Base-by-base conservation (phyloP, 1,140 invertebrate genomes). In the Leptinotarsa texana region DNA sequence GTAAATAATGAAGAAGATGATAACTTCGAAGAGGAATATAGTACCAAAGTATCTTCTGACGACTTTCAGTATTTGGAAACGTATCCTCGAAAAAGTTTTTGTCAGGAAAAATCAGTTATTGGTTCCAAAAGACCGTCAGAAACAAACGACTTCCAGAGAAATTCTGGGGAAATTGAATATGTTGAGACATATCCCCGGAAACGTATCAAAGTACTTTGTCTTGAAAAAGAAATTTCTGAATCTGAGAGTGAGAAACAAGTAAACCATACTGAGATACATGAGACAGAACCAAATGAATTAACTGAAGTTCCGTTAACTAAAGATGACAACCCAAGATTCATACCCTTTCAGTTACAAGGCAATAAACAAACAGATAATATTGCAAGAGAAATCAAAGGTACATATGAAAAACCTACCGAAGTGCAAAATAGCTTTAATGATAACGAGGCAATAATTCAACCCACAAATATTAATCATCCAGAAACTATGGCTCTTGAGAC, bases 1-100 rank as follows among this genome's bases (percentile, higher is more conserved):
- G 17, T 77, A 22, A 67, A 47, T 70, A 21, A 70, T 71, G 47
- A 33, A 2, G 69, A 63, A 22, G n/a, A 76, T n/a, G 72, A 76
- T 65, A 22, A 72, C 42, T 65, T 61, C n/a, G 61, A 72, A 68
- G 47, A 71, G 48, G n/a, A 73, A 73, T 62, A 51, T 4, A 57
- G 51, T 15, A n/a, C 15, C 15, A 57, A 57, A 6, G 5, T 18
- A 57, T 2, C 51, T 57, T 57, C 51, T n/a, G 51, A 57, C 17
- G 1, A 18, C 15, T 13, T 47, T 27, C 22, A 69, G 33, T 47
- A 15, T 22, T 65, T 65, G 63, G 63, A 65, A 27, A 65, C 21
- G 24, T 65, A 65, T 65, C 63, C 51, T 18, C 13, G 51, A 57
- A 57, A 57, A 57, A 57, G 51, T 57, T 17, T 24, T 18, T 15